These are phyloP conservation scores for Vespertilio murinus DNA, from an alignment of 2,797 vertebrate genomes.

Conservation along the genomic window DNA sequence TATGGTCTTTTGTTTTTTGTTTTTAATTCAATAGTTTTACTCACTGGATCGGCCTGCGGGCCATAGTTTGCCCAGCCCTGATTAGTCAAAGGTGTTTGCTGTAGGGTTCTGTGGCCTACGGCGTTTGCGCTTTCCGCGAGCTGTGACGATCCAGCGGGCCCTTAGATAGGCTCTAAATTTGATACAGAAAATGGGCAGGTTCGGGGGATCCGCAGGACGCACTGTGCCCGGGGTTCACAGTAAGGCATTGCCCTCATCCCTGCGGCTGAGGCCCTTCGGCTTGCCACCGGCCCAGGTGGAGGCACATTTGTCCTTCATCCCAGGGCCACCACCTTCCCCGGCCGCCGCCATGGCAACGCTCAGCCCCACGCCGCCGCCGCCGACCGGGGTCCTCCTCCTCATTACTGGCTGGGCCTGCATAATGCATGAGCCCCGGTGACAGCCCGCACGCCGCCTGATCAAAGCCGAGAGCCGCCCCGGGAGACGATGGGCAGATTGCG, in stretches of 20 bases:
- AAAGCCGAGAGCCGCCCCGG: neutral
- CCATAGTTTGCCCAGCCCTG: too few relatives aligned
- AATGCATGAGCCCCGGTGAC: conserved; percentile 47
- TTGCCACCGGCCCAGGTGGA: neutral
- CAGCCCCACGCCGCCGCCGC: neutral
- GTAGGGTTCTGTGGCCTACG: accelerated
- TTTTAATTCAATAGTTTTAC: too few relatives aligned
- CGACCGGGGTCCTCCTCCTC: conserved; percentile 7
- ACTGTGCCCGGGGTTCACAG: accelerated
- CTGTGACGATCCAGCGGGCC: too few relatives aligned
- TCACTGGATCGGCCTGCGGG: too few relatives aligned
- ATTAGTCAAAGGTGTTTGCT: neutral
- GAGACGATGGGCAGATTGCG: neutral
- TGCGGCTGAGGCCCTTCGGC: neutral
- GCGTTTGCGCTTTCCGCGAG: accelerated
- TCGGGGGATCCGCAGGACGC: accelerated
- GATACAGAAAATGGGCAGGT: accelerated
- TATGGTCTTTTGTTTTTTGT: too few relatives aligned
- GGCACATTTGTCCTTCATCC: neutral
- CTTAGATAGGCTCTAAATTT: accelerated
- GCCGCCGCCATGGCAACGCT: conserved; percentile 55
- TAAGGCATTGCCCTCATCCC: accelerated
- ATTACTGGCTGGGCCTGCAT: conserved; percentile 55
- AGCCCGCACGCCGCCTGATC: neutral
- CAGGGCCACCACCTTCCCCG: neutral